Percentiles rank a stretch among this genome's conserved stretches.
Conservation (phyloP, 2,888 invertebrate genomes). For the Neuroscelio doddi region DNA sequence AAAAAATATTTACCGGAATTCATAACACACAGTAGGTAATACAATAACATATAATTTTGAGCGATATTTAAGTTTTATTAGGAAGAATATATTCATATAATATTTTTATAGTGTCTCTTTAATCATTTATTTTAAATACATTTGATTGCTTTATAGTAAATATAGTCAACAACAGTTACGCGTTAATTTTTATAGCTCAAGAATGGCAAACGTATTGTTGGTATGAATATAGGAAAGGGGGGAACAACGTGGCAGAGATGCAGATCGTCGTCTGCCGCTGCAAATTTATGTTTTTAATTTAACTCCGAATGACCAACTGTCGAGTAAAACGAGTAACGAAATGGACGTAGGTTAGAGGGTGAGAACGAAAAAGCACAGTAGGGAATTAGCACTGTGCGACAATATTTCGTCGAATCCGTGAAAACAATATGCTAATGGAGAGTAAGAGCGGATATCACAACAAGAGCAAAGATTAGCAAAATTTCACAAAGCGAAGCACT, state of each 20-base stretch:
- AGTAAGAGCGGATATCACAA: constrained; percentile 41
- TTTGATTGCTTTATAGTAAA: constrained; percentile 44
- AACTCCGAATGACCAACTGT: constrained; percentile 70
- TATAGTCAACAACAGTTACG: constrained; percentile 13
- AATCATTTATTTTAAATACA: constrained; percentile 43
- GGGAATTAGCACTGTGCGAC: constrained; percentile 65
- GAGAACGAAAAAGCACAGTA: constrained; percentile 56
- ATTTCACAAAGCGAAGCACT: constrained; percentile 12
- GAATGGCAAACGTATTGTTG: constrained; percentile 29
- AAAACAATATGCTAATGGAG: constrained; percentile 71
- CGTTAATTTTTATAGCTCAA: constrained; percentile 40
- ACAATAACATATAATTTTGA: too few species aligned
- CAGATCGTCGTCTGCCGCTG: constrained; percentile 49
- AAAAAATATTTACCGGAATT: background rate
- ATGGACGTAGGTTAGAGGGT: constrained; percentile 25
- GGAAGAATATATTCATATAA: too few species aligned
- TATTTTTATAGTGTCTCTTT: constrained; percentile 26
- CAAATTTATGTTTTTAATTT: constrained; percentile 72
- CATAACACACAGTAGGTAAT: background rate
- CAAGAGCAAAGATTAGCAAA: constrained; percentile 12
- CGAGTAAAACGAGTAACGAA: constrained; percentile 51
- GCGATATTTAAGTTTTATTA: too few species aligned
- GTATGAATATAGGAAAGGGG: constrained; percentile 26
- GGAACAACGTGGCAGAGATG: constrained; percentile 36
- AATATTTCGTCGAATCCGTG: constrained; percentile 69